Evolutionary conservation across 2,888 invertebrate genomes (phyloP).

Genomic region (Strigamia maritima): DNA sequence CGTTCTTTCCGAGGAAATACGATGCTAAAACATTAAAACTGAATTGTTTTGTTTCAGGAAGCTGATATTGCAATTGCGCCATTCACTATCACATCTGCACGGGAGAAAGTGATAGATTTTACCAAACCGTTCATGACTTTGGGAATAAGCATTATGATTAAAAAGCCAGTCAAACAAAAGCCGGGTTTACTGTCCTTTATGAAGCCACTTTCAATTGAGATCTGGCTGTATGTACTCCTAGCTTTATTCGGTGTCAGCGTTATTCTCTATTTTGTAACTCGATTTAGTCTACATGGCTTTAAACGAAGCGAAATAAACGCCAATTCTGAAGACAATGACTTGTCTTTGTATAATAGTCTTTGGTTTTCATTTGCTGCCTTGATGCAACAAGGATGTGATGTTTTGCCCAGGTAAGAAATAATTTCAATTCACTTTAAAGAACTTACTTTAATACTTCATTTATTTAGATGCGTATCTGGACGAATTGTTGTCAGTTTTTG

Average conservation of each 20-base stretch:
- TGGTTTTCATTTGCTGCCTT: conserved; percentile 98
- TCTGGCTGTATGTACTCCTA: conserved; percentile 84
- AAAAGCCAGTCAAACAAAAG: conserved; percentile 83
- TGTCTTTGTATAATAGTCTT: conserved; percentile 90
- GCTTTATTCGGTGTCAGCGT: conserved; percentile 96
- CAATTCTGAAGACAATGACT: conserved; percentile 73
- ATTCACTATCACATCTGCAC: conserved; percentile 89
- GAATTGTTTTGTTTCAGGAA: conserved; percentile 62
- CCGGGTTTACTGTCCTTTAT: conserved; percentile 97
- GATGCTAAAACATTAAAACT: not conserved
- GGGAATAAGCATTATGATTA: conserved; percentile 92
- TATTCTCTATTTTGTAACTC: conserved; percentile 90
- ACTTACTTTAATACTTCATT: not conserved
- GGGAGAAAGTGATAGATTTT: conserved; percentile 93
- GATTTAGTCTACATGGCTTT: conserved; percentile 92
- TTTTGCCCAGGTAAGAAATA: conserved; percentile 78
- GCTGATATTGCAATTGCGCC: conserved; percentile 94
- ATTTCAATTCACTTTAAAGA: not conserved
- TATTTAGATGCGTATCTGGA: conserved; percentile 73
- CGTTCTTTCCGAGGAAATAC: no score
- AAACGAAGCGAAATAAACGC: conserved; percentile 55
- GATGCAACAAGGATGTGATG: conserved; percentile 98
- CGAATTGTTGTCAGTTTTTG: conserved; percentile 96
- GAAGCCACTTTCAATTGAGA: conserved; percentile 92
- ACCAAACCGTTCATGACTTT: conserved; percentile 97